Evolutionary conservation across 2,888 invertebrate genomes (phyloP).

Genomic region (Nymphalis polychloros): DNA sequence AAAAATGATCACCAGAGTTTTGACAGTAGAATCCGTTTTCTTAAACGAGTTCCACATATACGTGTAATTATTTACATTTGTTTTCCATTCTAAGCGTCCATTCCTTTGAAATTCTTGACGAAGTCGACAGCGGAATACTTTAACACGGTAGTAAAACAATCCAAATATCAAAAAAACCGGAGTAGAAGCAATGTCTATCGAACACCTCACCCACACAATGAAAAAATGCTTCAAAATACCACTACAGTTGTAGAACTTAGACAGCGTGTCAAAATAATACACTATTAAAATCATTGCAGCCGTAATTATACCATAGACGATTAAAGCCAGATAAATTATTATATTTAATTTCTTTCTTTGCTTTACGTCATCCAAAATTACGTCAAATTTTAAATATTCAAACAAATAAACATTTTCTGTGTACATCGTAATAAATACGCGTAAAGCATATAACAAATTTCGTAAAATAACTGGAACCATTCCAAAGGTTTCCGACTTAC

Average conservation of each 20-base stretch:
- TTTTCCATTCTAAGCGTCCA: not conserved
- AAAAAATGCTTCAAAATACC: too few relatives aligned
- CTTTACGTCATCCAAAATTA: not conserved
- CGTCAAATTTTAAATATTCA: conserved; percentile 6
- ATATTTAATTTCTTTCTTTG: not conserved
- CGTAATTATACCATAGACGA: not conserved
- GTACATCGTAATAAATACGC: conserved; percentile 6
- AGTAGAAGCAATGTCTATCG: not conserved
- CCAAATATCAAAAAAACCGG: conserved; percentile 8
- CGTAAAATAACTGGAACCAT: not conserved
- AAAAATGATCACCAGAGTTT: not conserved
- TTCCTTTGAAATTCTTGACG: not conserved
- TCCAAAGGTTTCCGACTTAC: not conserved
- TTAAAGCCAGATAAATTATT: not conserved
- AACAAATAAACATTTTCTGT: conserved; percentile 18
- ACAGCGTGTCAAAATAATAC: not conserved
- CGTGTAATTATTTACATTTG: not conserved
- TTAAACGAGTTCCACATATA: not conserved
- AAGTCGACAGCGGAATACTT: conserved; percentile 8
- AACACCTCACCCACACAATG: not conserved
- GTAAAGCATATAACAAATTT: not conserved
- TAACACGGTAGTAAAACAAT: conserved; percentile 22
- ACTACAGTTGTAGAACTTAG: too few relatives aligned
- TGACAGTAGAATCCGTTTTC: not conserved
- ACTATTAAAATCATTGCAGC: not conserved